Evolutionary conservation across 2,113 vertebrate species (phyloP).

Genomic region (Zootoca vivipara): DNA sequence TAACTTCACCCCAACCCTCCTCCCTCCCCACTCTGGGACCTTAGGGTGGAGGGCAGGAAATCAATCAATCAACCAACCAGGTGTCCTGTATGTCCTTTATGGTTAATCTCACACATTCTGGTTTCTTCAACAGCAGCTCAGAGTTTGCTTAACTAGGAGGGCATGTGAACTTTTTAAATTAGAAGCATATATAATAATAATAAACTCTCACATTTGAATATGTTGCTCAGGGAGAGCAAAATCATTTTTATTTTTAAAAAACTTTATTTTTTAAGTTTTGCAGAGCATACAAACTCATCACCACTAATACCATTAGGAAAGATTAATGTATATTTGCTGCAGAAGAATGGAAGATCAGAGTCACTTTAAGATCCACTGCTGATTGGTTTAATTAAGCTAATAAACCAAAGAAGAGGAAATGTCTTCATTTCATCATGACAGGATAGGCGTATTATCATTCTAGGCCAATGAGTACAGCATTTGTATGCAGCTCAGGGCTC

Average conservation of each 20-base stretch:
- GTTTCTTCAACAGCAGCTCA: too few relatives aligned
- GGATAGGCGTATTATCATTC: neutral
- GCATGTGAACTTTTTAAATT: too few relatives aligned
- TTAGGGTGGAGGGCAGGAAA: too few relatives aligned
- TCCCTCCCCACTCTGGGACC: too few relatives aligned
- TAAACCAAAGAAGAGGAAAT: neutral
- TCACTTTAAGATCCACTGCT: neutral
- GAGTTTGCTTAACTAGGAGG: too few relatives aligned
- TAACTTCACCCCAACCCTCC: too few relatives aligned
- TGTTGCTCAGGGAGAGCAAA: neutral
- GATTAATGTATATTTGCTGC: neutral
- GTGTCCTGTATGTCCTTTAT: too few relatives aligned
- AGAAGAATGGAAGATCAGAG: neutral
- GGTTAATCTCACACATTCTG: too few relatives aligned
- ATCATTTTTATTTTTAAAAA: too few relatives aligned
- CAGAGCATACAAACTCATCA: neutral
- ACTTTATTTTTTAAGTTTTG: neutral
- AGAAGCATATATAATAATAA: too few relatives aligned
- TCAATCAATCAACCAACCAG: too few relatives aligned
- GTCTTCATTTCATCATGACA: neutral
- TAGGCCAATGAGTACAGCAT: neutral
- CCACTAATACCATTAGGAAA: neutral
- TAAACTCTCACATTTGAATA: too few relatives aligned
- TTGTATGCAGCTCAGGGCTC: neutral
- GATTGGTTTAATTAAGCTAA: slow-evolving; percentile 26